phyloP scores from a whole-genome alignment of 2,888 invertebrate species.

The Phyllotreta cruciferae region DNA sequence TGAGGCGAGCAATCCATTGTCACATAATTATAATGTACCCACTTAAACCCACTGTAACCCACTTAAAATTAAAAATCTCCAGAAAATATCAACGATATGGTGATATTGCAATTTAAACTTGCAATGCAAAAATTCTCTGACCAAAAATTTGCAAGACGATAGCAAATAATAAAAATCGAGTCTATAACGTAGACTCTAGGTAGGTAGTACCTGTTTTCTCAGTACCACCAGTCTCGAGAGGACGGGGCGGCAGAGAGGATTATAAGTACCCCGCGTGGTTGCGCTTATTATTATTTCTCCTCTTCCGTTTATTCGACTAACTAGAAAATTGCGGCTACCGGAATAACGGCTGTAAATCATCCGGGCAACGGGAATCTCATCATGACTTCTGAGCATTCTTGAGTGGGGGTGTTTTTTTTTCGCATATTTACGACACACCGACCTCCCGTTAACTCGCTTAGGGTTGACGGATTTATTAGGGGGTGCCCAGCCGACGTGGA shows the following conservation, averaged over 20 bases:
- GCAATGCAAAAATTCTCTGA: too few relatives aligned
- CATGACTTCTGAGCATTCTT: constrained; percentile 34
- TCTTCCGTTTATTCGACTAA: constrained; percentile 31
- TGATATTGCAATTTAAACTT: too few relatives aligned
- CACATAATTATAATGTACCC: too few relatives aligned
- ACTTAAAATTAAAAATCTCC: too few relatives aligned
- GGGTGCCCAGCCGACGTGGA: too few relatives aligned
- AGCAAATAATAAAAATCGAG: neutral
- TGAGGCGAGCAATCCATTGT: too few relatives aligned
- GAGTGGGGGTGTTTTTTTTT: neutral
- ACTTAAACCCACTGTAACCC: too few relatives aligned
- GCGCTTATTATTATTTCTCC: neutral
- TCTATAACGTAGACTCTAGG: neutral
- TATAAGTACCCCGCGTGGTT: constrained; percentile 23
- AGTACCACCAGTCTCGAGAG: neutral
- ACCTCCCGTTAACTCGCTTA: too few relatives aligned
- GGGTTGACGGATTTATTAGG: too few relatives aligned
- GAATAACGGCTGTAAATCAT: constrained; percentile 41
- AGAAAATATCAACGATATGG: too few relatives aligned
- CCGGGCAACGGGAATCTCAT: constrained; percentile 37
- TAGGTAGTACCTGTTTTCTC: neutral
- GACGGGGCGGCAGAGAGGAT: constrained; percentile 23
- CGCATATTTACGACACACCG: too few relatives aligned
- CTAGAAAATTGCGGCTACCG: constrained; percentile 42
- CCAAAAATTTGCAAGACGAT: too few relatives aligned